A percentile compares a stretch with the other conserved stretches of the same genome.
Conservation (phyloP, 2,113 vertebrate genomes). For the Periophthalmus modestus region DNA sequence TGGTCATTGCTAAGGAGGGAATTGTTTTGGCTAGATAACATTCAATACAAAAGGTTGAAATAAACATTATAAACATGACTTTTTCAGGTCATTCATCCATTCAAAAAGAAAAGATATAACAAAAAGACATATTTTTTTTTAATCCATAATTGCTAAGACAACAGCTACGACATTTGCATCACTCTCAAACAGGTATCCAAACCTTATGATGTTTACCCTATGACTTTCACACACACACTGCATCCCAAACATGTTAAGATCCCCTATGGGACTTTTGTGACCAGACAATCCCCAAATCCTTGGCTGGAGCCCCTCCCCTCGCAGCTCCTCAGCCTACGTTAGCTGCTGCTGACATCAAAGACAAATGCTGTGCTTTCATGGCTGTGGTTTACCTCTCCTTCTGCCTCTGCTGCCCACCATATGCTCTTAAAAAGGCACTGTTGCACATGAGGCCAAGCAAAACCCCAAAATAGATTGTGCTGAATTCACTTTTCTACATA, state of each 20-base stretch:
- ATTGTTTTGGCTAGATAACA: background rate
- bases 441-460: constrained; percentile 14
- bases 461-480: constrained; percentile 11
- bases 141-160: too few relatives aligned
- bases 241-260: constrained; percentile 12
- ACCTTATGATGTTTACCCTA: background rate
- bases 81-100: background rate
- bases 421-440: constrained; percentile 20
- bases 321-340: constrained; percentile 29
- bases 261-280: constrained; percentile 43
- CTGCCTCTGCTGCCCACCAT: constrained; percentile 41
- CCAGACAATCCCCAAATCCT: constrained; percentile 47
- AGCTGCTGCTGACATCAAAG: constrained; percentile 51
- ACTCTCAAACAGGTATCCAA: background rate
- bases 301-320: constrained; percentile 52
- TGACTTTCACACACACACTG: background rate
- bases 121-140: too few relatives aligned
- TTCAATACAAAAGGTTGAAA: too few relatives aligned
- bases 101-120: background rate
- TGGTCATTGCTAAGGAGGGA: background rate
- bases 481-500: constrained; percentile 10
- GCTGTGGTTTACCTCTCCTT: constrained; percentile 44
- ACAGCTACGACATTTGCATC: too few relatives aligned
- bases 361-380: constrained; percentile 52
- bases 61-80: background rate